These are phyloP conservation scores for Aselliscus stoliczkanus DNA, from an alignment of 2,797 vertebrate species.

Conservation along the genomic window DNA sequence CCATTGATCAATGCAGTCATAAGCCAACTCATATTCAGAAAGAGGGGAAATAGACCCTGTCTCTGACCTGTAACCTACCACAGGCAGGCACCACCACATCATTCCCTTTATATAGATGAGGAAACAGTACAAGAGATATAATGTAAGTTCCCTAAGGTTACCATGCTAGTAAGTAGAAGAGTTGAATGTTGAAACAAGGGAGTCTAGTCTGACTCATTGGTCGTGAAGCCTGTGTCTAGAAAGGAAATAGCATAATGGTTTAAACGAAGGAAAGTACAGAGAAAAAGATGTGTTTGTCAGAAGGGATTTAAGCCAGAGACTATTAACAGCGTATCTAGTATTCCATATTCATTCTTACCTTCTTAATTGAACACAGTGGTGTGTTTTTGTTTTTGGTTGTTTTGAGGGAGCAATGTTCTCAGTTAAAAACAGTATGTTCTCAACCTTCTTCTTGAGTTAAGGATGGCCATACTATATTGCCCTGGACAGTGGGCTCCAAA, in stretches of 20 bases:
- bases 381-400: background rate
- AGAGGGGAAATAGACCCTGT: background rate
- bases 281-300: background rate
- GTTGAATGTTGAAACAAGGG: background rate
- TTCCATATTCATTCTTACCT: background rate
- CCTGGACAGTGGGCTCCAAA: background rate
- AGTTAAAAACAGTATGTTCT: background rate
- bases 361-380: background rate
- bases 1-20: background rate
- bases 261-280: background rate
- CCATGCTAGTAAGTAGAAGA: background rate
- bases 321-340: background rate
- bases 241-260: background rate
- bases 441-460: background rate
- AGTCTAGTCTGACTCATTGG: background rate
- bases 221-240: background rate
- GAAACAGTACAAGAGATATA: background rate
- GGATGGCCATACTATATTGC: background rate
- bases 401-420: background rate
- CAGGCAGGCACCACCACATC: background rate
- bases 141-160: background rate
- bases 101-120: background rate
- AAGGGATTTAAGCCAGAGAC: background rate
- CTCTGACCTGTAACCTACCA: background rate
- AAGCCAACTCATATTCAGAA: background rate